Evolutionary conservation across 2,888 invertebrate genomes (phyloP).

Genomic region (Proisotoma minuta): DNA sequence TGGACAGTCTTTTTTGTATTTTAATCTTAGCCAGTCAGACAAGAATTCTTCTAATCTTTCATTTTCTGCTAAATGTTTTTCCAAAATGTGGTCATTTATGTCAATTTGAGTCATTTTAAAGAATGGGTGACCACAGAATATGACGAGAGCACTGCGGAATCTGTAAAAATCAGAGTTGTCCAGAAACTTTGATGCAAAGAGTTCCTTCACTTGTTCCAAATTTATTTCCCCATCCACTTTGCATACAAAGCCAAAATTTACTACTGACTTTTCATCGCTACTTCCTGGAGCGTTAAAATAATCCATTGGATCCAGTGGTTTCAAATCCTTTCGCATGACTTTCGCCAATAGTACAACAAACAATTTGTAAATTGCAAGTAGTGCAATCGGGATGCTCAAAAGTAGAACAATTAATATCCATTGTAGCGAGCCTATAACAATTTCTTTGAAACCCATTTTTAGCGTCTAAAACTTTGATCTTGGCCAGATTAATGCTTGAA

Average conservation of each 20-base stretch:
- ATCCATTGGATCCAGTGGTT: not conserved
- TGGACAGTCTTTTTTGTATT: not conserved
- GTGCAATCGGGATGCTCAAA: not conserved
- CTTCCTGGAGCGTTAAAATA: not conserved
- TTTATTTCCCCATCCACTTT: not conserved
- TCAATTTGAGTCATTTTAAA: not conserved
- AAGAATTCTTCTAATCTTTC: not conserved
- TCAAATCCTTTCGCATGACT: not conserved
- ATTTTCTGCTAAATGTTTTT: not conserved
- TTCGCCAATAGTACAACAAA: not conserved
- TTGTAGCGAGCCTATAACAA: not conserved
- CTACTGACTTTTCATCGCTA: not conserved
- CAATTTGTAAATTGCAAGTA: slow-evolving; percentile 6
- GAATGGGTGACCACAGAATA: not conserved
- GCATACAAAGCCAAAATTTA: slow-evolving; percentile 7
- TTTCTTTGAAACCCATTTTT: not conserved
- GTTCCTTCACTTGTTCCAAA: not conserved
- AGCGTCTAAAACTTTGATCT: too few relatives aligned
- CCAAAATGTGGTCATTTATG: slow-evolving; percentile 3
- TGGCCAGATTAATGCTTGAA: too few relatives aligned
- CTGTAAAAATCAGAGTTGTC: not conserved
- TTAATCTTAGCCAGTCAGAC: not conserved
- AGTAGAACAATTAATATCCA: slow-evolving; percentile 6
- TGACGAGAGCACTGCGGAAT: not conserved
- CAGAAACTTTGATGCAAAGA: slow-evolving; percentile 3